phyloP scores from a whole-genome alignment of 2,888 invertebrate species.

The Rotaria magnacalcarata region DNA sequence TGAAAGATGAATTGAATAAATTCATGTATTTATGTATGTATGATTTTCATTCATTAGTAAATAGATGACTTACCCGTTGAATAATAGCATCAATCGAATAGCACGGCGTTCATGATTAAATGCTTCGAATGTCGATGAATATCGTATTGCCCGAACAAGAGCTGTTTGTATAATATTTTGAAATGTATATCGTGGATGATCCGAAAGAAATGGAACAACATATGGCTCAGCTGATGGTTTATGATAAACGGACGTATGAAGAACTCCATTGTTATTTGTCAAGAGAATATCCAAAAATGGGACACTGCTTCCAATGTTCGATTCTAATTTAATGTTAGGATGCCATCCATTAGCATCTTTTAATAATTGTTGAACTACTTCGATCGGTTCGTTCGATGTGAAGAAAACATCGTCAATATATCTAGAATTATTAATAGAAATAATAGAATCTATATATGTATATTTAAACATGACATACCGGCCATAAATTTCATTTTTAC shows the following conservation, averaged over 20 bases:
- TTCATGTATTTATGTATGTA: too few relatives aligned
- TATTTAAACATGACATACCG: not conserved
- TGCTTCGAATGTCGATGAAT: not conserved
- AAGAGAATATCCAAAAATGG: not conserved
- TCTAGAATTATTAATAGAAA: too few relatives aligned
- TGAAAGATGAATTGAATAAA: too few relatives aligned
- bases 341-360: not conserved
- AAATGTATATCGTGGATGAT: not conserved
- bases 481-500: not conserved
- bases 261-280: not conserved
- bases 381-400: not conserved
- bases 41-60: too few relatives aligned
- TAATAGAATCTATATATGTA: not conserved
- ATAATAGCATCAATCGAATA: not conserved
- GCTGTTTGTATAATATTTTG: not conserved
- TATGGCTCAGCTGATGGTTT: not conserved
- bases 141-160: not conserved
- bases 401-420: not conserved
- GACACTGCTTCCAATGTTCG: not conserved
- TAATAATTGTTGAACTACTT: not conserved
- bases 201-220: not conserved
- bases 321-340: not conserved
- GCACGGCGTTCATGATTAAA: not conserved
- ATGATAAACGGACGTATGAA: not conserved
- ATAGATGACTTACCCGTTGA: not conserved